Evolutionary conservation across 2,797 vertebrate genomes (phyloP).

Genomic region (Sebastes elongatus): DNA sequence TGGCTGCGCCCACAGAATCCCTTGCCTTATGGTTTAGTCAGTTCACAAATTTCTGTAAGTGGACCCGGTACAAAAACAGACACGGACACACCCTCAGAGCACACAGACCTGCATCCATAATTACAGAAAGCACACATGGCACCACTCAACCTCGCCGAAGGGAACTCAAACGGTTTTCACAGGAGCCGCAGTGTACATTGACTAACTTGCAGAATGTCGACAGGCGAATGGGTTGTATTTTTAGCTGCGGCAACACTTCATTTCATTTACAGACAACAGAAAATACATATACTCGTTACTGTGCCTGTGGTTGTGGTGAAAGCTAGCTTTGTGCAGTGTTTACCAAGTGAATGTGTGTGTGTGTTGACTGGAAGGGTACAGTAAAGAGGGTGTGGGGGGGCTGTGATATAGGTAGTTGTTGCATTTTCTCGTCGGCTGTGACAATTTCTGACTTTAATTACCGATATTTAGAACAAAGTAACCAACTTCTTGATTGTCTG

Average conservation of each 20-base stretch:
- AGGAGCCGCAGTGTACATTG: background rate
- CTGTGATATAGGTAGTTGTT: slow-evolving; percentile 44
- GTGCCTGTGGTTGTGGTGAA: slow-evolving; percentile 71
- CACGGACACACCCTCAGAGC: slow-evolving; percentile 30
- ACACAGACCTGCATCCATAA: slow-evolving; percentile 37
- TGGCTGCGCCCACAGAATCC: slow-evolving; percentile 14
- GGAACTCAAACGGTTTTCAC: slow-evolving; percentile 6
- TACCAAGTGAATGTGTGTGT: slow-evolving; percentile 36
- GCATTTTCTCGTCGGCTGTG: slow-evolving; percentile 58
- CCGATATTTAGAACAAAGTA: slow-evolving; percentile 55
- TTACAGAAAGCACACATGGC: slow-evolving; percentile 47
- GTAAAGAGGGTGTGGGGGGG: slow-evolving; percentile 25
- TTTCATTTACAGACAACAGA: slow-evolving; percentile 39
- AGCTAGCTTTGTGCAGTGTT: slow-evolving; percentile 68
- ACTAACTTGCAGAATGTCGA: slow-evolving; percentile 25
- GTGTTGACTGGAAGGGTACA: slow-evolving; percentile 39
- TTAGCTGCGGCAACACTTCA: slow-evolving; percentile 32
- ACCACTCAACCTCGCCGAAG: background rate
- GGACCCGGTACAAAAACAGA: slow-evolving; percentile 12
- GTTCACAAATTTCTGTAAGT: slow-evolving; percentile 7
- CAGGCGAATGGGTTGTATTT: background rate
- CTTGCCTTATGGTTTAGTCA: slow-evolving; percentile 50
- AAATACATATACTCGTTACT: slow-evolving; percentile 55
- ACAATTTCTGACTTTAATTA: slow-evolving; percentile 42
- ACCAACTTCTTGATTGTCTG: slow-evolving; percentile 67